Evolutionary conservation across 1,140 invertebrate genomes (phyloP).

Genomic region (Epicauta chinensis): DNA sequence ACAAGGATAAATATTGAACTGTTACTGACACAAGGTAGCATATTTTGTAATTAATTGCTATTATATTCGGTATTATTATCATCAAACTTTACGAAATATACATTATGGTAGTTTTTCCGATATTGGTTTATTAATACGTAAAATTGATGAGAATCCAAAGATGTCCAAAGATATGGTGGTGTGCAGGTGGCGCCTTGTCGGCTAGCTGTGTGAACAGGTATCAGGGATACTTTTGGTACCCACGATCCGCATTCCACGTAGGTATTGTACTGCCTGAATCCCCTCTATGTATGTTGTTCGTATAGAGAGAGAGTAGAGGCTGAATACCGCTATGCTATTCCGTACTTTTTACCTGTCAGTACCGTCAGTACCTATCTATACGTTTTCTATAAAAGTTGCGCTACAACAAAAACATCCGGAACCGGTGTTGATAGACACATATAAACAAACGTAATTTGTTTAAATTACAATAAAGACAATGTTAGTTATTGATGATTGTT

Average conservation of each 20-base stretch:
- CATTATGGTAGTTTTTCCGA: too few relatives aligned
- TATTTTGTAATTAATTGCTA: too few relatives aligned
- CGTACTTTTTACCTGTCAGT: constrained; percentile 21
- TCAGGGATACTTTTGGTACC: not conserved
- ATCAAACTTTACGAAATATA: too few relatives aligned
- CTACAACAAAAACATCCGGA: constrained; percentile 3
- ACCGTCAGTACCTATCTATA: constrained; percentile 9
- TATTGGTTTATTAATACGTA: too few relatives aligned
- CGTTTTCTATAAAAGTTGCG: constrained; percentile 15
- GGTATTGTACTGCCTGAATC: constrained; percentile 14
- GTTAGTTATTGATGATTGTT: too few relatives aligned
- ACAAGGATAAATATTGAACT: too few relatives aligned
- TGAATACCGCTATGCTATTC: constrained; percentile 20
- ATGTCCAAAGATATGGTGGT: too few relatives aligned
- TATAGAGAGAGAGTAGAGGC: constrained; percentile 18
- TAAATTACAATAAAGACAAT: too few relatives aligned
- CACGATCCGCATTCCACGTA: constrained; percentile 19
- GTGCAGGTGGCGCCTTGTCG: constrained; percentile 8
- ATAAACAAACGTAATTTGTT: not conserved
- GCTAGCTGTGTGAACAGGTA: constrained; percentile 7
- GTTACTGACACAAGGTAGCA: too few relatives aligned
- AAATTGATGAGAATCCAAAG: too few relatives aligned
- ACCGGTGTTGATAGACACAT: not conserved
- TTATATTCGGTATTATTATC: too few relatives aligned
- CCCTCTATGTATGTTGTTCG: constrained; percentile 10